Conservation (phyloP, 2,797 vertebrate genomes). For the Acanthurus leucopareius region DNA sequence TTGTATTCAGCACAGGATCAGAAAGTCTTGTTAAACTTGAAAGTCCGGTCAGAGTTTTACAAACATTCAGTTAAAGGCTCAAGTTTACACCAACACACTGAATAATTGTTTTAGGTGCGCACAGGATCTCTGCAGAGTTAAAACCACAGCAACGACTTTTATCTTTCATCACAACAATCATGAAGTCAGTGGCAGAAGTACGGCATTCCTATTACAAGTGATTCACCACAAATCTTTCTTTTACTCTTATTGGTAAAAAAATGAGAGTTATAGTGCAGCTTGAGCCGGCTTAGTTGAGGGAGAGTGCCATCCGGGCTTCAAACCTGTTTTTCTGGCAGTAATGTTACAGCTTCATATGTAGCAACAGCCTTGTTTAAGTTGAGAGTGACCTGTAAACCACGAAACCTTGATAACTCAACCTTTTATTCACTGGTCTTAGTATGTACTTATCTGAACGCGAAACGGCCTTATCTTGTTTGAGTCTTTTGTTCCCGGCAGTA, state of each 20-base stretch:
- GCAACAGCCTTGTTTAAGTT: background rate
- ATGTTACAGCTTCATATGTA: background rate
- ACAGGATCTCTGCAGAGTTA: too few species aligned
- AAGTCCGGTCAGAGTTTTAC: background rate
- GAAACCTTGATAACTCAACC: background rate
- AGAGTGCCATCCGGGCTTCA: background rate
- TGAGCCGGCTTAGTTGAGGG: background rate
- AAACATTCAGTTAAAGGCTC: too few species aligned
- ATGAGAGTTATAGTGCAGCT: background rate
- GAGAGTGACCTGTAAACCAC: background rate
- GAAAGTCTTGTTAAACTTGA: background rate
- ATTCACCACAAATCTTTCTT: too few species aligned
- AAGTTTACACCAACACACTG: too few species aligned
- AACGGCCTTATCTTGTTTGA: background rate
- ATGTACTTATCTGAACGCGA: background rate
- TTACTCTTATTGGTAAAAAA: background rate
- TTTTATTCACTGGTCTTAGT: background rate
- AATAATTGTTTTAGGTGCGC: too few species aligned
- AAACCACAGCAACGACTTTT: background rate
- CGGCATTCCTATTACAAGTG: too few species aligned
- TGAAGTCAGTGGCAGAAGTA: background rate
- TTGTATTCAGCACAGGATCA: accelerated
- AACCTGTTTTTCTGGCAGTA: background rate
- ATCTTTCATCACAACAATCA: too few species aligned
- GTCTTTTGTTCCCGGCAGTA: background rate